Evolutionary conservation across 2,888 invertebrate genomes (phyloP).

Genomic region (Endotricha flammealis): DNA sequence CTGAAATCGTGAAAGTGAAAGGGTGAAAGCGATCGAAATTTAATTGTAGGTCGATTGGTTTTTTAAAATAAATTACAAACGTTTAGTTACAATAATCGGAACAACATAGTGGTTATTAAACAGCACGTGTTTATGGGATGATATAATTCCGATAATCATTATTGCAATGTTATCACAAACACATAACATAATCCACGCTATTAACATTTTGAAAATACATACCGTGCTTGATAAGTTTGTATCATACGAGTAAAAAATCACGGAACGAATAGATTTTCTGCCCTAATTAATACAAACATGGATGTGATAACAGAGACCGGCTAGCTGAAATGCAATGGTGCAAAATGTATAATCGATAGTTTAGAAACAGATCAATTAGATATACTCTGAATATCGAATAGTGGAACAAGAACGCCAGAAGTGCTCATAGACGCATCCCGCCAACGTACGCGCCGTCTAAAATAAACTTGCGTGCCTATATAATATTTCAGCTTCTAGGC

Average conservation of each 20-base stretch:
- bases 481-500: constrained; percentile 54
- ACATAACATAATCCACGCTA: not conserved
- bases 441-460: constrained; percentile 61
- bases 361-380: not conserved
- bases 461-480: constrained; percentile 60
- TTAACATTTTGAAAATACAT: not conserved
- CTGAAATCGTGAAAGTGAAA: not conserved
- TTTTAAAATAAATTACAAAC: too few relatives aligned
- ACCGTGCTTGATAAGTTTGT: not conserved
- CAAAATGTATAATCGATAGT: constrained; percentile 1
- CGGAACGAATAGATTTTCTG: constrained; percentile 24
- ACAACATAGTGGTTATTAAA: too few relatives aligned
- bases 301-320: constrained; percentile 10
- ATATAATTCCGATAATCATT: not conserved
- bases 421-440: constrained; percentile 52
- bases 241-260: constrained; percentile 10
- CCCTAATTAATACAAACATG: constrained; percentile 19
- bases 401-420: constrained; percentile 44
- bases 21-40: not conserved
- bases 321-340: constrained; percentile 22
- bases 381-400: constrained; percentile 28
- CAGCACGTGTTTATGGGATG: too few relatives aligned
- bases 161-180: not conserved
- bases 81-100: too few relatives aligned
- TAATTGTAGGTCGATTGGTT: not conserved